Base-by-base conservation (phyloP, 2,113 vertebrate genomes). In the Pongo pygmaeus region DNA sequence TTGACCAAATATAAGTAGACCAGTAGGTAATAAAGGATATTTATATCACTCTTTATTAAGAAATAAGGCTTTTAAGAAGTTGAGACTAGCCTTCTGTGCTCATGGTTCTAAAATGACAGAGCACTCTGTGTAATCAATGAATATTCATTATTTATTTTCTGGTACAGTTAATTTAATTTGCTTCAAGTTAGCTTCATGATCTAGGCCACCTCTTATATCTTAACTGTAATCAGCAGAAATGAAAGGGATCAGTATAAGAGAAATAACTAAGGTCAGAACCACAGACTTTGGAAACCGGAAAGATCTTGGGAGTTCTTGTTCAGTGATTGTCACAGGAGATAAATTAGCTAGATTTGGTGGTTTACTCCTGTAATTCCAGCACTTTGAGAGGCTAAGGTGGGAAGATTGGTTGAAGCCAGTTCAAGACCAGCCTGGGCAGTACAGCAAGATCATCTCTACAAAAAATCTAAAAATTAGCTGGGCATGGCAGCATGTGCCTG, bases 11-110 rank as follows among this genome's bases (percentile, higher is more conserved):
- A 84, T 35, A 81, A 89, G 78, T 81, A 50, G 13, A 27, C 50
- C 52, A 89, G 4, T 83, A 91, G 67, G 46, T 72, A 90, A 57
- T 92, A 93, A 88, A 85, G 32, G 77, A 55, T 10, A 70, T 86
- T 94, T 67, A 23, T 77, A 69, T 40, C 84, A 48, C 20, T 97
- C 27, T 93, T 89, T 95, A 72, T 96, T 1, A 74, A 89, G 91
- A 92, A 93, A 69, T 38, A 88, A 27, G 22, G 2, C 17, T 79
- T 92, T 85, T 94, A 81, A 72, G 83, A 93, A 83, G 12, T 86
- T 81, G 20, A 92, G 79, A 67, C 18, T 86, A 74, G 40, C 83
- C 43, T 8, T 97, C 13, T 75, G 23, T 85, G 50, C 16, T 89
- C 46, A 48, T 50, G 23, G 30, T 84, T 92, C 48, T 89, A 50